These are phyloP conservation scores for Scaptomyza flava DNA, from an alignment of 2,888 invertebrate genomes.

Conservation along the genomic window DNA sequence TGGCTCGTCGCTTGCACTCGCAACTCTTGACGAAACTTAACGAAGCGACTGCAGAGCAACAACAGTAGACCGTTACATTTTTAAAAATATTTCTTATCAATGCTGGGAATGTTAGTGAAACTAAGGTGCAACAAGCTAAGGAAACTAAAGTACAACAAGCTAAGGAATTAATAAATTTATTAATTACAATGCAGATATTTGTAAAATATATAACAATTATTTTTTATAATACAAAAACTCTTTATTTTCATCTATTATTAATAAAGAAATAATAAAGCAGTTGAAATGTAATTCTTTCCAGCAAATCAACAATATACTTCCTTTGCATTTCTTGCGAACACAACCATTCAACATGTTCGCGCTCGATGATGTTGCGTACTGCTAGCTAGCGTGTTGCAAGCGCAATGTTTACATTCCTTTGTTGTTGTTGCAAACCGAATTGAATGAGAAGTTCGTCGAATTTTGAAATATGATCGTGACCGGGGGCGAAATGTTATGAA, in stretches of 20 bases:
- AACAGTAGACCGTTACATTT: constrained; percentile 26
- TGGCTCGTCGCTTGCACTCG: constrained; percentile 19
- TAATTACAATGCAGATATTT: too few species aligned
- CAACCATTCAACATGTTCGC: constrained; percentile 27
- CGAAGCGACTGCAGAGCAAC: constrained; percentile 37
- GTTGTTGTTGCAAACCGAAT: constrained; percentile 13
- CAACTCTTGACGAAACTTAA: constrained; percentile 49
- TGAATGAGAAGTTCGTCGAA: constrained; percentile 34
- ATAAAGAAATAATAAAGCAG: too few species aligned
- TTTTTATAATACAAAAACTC: too few species aligned
- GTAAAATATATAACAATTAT: too few species aligned
- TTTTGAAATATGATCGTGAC: constrained; percentile 49
- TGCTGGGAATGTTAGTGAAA: background rate
- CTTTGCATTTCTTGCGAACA: too few species aligned
- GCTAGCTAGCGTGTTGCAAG: constrained; percentile 15
- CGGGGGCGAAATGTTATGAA: constrained; percentile 18
- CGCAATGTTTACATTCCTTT: constrained; percentile 30
- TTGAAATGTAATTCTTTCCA: too few species aligned
- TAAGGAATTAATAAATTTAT: background rate
- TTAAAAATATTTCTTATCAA: constrained; percentile 39
- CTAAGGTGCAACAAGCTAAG: background rate
- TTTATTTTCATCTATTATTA: too few species aligned
- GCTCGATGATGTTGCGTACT: constrained; percentile 14
- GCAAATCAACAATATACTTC: too few species aligned
- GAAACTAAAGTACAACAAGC: background rate